Conservation (phyloP, 2,797 vertebrate genomes). For the Semotilus atromaculatus region DNA sequence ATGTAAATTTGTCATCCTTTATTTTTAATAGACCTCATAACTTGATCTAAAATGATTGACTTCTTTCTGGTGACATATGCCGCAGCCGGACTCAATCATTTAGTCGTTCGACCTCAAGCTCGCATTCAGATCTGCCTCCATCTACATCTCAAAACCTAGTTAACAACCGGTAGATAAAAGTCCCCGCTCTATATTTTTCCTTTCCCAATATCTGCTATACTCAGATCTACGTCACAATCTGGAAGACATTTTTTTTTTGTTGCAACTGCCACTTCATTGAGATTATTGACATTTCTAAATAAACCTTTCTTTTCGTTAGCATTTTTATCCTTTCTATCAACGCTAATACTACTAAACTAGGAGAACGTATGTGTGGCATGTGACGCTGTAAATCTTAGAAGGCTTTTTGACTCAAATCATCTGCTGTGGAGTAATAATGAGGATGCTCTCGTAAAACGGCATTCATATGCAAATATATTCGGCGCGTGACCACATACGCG, state of each 20-base stretch:
- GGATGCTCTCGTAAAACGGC: slow-evolving; percentile 27
- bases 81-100: too few relatives aligned
- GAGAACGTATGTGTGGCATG: neutral
- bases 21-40: neutral
- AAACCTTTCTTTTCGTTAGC: too few relatives aligned
- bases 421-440: slow-evolving; percentile 39
- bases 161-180: too few relatives aligned
- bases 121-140: neutral
- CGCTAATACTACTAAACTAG: neutral
- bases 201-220: too few relatives aligned
- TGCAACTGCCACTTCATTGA: too few relatives aligned
- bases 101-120: neutral
- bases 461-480: slow-evolving; percentile 53
- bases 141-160: too few relatives aligned
- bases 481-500: slow-evolving; percentile 3
- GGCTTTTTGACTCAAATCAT: slow-evolving; percentile 20
- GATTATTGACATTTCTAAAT: too few relatives aligned
- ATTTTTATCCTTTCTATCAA: neutral
- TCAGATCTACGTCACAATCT: too few relatives aligned
- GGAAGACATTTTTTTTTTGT: too few relatives aligned
- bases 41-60: neutral
- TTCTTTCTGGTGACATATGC: neutral
- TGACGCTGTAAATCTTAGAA: neutral
- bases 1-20: neutral
- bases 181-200: too few relatives aligned